Conservation (phyloP, 2,113 vertebrate genomes). For the Neodon shergylaensis region DNA sequence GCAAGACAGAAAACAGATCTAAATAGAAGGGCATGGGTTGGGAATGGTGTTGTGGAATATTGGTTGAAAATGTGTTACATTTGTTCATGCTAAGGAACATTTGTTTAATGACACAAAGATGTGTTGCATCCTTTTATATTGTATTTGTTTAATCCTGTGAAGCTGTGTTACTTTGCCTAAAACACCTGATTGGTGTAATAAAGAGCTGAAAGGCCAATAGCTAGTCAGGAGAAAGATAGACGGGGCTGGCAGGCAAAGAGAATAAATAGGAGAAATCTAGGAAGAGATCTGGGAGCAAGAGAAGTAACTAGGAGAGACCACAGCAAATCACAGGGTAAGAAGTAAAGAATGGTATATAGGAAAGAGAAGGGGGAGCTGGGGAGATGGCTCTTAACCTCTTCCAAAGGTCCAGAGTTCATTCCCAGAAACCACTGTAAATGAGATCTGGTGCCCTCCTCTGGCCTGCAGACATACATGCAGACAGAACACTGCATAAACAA, state of each 20-base stretch:
- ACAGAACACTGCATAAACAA: too few relatives aligned
- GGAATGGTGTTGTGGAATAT: background rate
- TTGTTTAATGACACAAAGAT: background rate
- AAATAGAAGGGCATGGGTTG: background rate
- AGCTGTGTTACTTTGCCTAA: too few relatives aligned
- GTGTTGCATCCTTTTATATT: background rate
- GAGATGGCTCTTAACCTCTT: too few relatives aligned
- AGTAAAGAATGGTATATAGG: background rate
- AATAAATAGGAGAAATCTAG: background rate
- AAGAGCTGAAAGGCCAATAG: too few relatives aligned
- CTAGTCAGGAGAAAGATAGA: background rate
- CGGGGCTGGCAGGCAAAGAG: background rate
- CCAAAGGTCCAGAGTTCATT: too few relatives aligned
- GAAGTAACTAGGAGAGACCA: background rate
- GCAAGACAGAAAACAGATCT: background rate
- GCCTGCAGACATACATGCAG: too few relatives aligned
- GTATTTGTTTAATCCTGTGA: background rate
- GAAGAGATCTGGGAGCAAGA: background rate
- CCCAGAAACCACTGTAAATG: too few relatives aligned
- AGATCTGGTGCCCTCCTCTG: too few relatives aligned
- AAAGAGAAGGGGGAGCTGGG: too few relatives aligned
- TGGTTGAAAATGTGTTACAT: too few relatives aligned
- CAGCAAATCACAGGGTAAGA: background rate
- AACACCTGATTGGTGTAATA: too few relatives aligned
- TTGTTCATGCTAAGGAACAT: too few relatives aligned